phyloP scores from a whole-genome alignment of 2,113 vertebrate species.

The Nycticorax nycticorax region DNA sequence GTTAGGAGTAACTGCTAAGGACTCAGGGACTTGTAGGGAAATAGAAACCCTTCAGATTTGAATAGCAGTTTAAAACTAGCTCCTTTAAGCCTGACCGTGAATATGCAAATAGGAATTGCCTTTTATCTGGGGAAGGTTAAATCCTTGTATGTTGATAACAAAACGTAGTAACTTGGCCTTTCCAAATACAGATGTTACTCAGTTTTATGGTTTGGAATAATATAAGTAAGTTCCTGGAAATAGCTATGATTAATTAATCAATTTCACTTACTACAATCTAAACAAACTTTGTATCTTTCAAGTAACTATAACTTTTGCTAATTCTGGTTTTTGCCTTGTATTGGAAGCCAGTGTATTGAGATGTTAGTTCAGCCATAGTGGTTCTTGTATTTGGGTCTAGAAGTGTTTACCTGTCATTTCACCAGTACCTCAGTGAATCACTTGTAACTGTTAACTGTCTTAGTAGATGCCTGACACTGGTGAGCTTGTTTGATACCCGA shows the following conservation, averaged over 20 bases:
- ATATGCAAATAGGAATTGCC: background rate
- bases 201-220: background rate
- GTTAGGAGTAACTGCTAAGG: background rate
- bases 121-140: background rate
- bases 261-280: background rate
- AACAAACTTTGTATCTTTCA: background rate
- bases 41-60: background rate
- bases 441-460: background rate
- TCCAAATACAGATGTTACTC: background rate
- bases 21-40: background rate
- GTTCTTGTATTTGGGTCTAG: background rate
- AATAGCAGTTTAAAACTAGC: background rate
- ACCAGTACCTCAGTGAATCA: background rate
- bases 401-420: background rate
- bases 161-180: background rate
- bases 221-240: background rate
- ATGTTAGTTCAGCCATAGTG: background rate
- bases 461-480: background rate
- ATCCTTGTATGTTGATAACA: background rate
- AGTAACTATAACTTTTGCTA: background rate
- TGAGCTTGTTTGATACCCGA: background rate
- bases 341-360: fast-evolving
- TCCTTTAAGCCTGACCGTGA: background rate
- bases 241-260: background rate
- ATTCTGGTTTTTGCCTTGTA: background rate